These are phyloP conservation scores for Leucoma salicis DNA, from an alignment of 2,888 invertebrate species.

Conservation along the genomic window DNA sequence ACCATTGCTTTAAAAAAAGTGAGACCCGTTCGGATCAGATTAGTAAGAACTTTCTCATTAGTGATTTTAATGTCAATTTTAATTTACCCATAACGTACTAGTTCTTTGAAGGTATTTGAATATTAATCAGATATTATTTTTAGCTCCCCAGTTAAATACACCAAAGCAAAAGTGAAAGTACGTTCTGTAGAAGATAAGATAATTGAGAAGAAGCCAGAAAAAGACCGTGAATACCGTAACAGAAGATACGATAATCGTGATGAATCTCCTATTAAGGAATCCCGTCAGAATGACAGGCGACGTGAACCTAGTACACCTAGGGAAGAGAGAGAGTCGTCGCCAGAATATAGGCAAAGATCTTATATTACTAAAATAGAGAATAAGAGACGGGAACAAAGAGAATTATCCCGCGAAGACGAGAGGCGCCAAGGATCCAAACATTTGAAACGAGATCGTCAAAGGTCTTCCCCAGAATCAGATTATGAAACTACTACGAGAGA, in stretches of 20 bases:
- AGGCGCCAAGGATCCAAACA: conserved; percentile 42
- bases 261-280: conserved; percentile 37
- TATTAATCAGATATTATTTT: too few relatives aligned
- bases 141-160: conserved; percentile 68
- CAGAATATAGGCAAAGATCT: conserved; percentile 55
- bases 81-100: too few relatives aligned
- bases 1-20: too few relatives aligned
- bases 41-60: too few relatives aligned
- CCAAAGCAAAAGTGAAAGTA: conserved; percentile 58
- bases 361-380: conserved; percentile 63
- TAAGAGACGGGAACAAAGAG: conserved; percentile 49
- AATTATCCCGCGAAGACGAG: conserved; percentile 48
- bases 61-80: too few relatives aligned
- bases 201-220: conserved; percentile 67
- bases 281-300: conserved; percentile 47
- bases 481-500: conserved; percentile 40
- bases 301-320: conserved; percentile 50
- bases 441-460: conserved; percentile 48
- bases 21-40: too few relatives aligned
- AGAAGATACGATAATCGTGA: conserved; percentile 64
- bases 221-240: conserved; percentile 65
- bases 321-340: conserved; percentile 48
- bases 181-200: conserved; percentile 55
- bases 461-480: conserved; percentile 54
- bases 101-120: too few relatives aligned